Evolutionary conservation across 2,888 invertebrate species (phyloP).

Genomic region (Rhamnusium bicolor): DNA sequence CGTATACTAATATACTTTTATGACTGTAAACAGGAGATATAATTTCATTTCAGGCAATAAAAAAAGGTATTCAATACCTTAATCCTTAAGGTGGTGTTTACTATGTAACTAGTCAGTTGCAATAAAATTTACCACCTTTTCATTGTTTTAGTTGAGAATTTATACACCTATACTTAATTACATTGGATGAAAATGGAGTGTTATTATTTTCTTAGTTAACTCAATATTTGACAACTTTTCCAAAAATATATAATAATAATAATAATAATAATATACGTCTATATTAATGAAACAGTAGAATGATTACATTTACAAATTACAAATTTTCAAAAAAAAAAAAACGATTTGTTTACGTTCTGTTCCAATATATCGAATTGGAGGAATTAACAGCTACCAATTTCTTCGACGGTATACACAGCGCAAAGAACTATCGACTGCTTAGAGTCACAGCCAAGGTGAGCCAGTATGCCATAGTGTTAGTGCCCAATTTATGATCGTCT

Average conservation of each 20-base stretch:
- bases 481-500: conserved; percentile 60
- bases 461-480: conserved; percentile 57
- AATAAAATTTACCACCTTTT: neutral
- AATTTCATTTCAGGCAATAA: neutral
- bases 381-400: conserved; percentile 27
- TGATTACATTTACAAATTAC: no score
- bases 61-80: neutral
- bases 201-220: no score
- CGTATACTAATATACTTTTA: conserved; percentile 16
- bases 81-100: neutral
- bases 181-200: no score
- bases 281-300: no score
- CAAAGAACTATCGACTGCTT: conserved; percentile 51
- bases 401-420: conserved; percentile 32
- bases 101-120: neutral
- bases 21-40: neutral
- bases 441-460: conserved; percentile 58
- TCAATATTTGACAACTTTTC: no score
- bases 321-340: no score
- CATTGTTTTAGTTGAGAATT: neutral
- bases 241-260: no score
- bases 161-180: neutral
- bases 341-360: neutral
- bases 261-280: no score
- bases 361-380: neutral